Conservation (phyloP, 2,888 invertebrate genomes). For the Galerucella nymphaeae region DNA sequence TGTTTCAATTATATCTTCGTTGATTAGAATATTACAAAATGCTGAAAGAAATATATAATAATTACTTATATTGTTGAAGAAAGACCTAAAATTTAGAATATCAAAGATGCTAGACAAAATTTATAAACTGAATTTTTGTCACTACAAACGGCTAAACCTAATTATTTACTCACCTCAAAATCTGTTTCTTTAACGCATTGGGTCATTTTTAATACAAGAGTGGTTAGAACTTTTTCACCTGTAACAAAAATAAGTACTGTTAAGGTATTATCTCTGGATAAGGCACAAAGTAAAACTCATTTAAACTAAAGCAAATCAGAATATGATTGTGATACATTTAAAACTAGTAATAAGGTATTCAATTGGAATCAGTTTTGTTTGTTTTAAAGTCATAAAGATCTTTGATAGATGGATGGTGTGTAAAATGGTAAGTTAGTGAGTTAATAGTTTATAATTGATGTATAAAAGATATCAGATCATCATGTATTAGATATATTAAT, state of each 20-base stretch:
- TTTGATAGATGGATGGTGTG: too few relatives aligned
- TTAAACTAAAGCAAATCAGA: neutral
- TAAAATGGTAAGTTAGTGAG: too few relatives aligned
- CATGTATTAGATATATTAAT: neutral
- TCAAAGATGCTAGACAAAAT: neutral
- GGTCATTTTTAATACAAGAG: neutral
- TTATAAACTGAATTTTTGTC: too few relatives aligned
- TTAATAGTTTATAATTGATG: too few relatives aligned
- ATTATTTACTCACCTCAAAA: neutral
- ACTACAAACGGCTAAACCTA: neutral
- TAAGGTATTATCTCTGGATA: too few relatives aligned
- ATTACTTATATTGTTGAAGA: neutral
- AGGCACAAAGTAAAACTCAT: neutral
- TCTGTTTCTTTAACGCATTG: neutral
- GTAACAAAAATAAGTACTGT: neutral
- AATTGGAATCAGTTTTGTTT: too few relatives aligned
- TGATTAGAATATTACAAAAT: neutral
- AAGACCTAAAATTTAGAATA: neutral
- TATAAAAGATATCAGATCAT: too few relatives aligned
- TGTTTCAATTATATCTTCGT: neutral
- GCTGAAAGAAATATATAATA: neutral
- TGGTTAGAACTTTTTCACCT: slow-evolving; percentile 4
- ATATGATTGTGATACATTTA: too few relatives aligned
- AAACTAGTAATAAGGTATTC: too few relatives aligned
- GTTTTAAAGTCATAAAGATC: too few relatives aligned